Evolutionary conservation across 2,888 invertebrate genomes (phyloP), one percentile per base, ranked within the genome.

Genomic region (Philereme transversata): DNA sequence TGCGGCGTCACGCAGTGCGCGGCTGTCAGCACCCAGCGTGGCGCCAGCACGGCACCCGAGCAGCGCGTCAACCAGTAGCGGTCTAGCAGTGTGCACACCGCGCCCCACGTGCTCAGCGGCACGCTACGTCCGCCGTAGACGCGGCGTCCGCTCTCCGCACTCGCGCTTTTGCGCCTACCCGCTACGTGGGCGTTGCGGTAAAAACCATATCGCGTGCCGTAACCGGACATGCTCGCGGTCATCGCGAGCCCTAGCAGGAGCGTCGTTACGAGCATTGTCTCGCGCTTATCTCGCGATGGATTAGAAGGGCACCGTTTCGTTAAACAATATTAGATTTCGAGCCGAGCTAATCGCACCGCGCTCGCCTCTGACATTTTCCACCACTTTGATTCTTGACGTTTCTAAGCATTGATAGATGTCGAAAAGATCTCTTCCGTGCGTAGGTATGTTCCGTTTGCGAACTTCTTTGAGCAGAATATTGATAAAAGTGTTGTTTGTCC

Each of bases 21-120:
- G 34, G 90, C 90, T 35, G 90, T 90, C 57, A 91, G 78, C 73
- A 70, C 87, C 90, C 90, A 90, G 73, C 79, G 81, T 64, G 76
- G 52, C 51, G 82, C 69, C 65, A 91, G 64, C 64, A 85, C 81
- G 6, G 84, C 64, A 62, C 71, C 84, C 51, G 88, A 84, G 78
- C 90, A 90, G 50, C 83, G 77, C 74, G 81, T 60, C n/a, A 60
- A 22, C 80, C 82, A 78, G 74, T 78, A 81, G 45, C 84, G 82
- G 77, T 88, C 88, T 45, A 86, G 70, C 66, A 90, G 77, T 61
- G 80, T 84, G 71, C 85, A 83, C 57, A 74, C 79, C 6, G 77
- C 72, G 9, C 85, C 81, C 69, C 74, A 85, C 63, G 64, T 68
- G 34, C 50, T 46, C 64, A 81, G 70, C 50, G 65, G 36, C 4